Conservation (phyloP, 1,140 invertebrate genomes). For the Drosophila arizonae region DNA sequence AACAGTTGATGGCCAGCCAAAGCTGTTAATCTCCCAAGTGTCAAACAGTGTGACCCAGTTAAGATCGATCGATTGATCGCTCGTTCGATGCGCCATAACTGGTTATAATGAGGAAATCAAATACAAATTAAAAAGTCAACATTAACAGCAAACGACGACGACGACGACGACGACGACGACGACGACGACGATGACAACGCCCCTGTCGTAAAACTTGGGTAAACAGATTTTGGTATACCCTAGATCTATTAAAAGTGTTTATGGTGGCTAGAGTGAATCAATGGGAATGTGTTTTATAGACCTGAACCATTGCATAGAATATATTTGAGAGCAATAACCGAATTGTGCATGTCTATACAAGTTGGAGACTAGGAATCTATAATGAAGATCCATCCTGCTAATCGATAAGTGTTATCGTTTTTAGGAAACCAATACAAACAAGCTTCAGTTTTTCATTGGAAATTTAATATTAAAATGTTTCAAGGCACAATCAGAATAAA, state of each 20-base stretch:
- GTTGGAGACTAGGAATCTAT: too few species aligned
- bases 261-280: too few species aligned
- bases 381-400: too few species aligned
- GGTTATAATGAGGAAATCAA: slow-evolving; percentile 74
- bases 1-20: slow-evolving; percentile 22
- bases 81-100: slow-evolving; percentile 53
- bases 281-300: too few species aligned
- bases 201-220: slow-evolving; percentile 58
- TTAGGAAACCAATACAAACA: too few species aligned
- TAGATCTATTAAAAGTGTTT: neutral
- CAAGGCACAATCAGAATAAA: too few species aligned
- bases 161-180: slow-evolving; percentile 19
- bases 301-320: too few species aligned
- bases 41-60: slow-evolving; percentile 63
- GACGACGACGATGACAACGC: slow-evolving; percentile 23
- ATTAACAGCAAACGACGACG: slow-evolving; percentile 23
- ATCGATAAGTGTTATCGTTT: too few species aligned
- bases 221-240: slow-evolving; percentile 49
- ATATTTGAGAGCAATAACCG: too few species aligned
- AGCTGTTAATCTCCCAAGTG: slow-evolving; percentile 15
- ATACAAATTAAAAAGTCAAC: slow-evolving; percentile 40
- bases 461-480: too few species aligned
- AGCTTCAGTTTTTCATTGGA: too few species aligned
- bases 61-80: slow-evolving; percentile 32
- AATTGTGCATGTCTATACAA: too few species aligned